phyloP scores from a whole-genome alignment of 2,888 invertebrate genomes.

The Timandra comae region DNA sequence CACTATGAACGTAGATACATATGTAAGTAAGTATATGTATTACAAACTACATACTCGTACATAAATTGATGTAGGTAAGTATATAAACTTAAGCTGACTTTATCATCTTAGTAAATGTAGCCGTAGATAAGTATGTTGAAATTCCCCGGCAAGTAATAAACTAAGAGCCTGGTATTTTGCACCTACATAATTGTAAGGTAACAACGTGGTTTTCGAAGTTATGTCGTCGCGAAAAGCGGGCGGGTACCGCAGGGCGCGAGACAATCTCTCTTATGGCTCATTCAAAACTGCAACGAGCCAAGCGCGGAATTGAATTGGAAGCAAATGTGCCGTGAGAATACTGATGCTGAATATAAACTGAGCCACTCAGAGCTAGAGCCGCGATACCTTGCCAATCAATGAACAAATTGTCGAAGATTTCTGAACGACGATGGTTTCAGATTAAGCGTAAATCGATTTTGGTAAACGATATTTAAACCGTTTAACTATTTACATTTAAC shows the following conservation, averaged over 20 bases:
- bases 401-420: constrained; percentile 42
- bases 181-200: constrained; percentile 13
- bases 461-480: too few species aligned
- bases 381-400: constrained; percentile 41
- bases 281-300: constrained; percentile 68
- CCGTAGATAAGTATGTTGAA: constrained; percentile 1
- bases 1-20: too few species aligned
- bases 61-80: too few species aligned
- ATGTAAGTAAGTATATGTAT: too few species aligned
- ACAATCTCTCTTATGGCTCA: constrained; percentile 69
- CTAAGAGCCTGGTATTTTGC: constrained; percentile 17
- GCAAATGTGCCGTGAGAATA: constrained; percentile 67
- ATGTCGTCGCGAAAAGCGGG: constrained; percentile 18
- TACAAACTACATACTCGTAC: too few species aligned
- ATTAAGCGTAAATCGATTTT: constrained; percentile 33
- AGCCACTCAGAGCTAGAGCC: constrained; percentile 48
- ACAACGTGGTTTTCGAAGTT: constrained; percentile 6
- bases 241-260: constrained; percentile 35
- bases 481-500: too few species aligned
- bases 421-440: constrained; percentile 25
- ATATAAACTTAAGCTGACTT: too few species aligned
- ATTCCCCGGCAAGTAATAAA: constrained; percentile 12
- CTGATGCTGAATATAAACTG: constrained; percentile 64
- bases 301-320: constrained; percentile 70
- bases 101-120: too few species aligned